Evolutionary conservation across 92 coral and sea anemone species (phyloP), one percentile per base, ranked within the genome.

Genomic region (Porites lobata): DNA sequence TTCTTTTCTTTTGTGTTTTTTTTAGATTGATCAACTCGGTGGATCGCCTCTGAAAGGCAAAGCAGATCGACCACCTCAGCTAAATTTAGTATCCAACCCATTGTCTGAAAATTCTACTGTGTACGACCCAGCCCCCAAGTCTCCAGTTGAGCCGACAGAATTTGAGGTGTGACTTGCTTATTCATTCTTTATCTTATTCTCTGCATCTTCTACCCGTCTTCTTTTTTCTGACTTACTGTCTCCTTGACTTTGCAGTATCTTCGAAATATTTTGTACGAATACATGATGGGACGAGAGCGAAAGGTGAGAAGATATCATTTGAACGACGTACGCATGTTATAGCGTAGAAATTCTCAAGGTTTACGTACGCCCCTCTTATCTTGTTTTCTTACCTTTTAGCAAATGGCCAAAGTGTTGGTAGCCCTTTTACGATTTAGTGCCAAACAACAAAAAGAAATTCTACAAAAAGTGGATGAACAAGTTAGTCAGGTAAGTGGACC

Each of bases 261-360:
- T 68, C 92, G 98, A 84, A 98, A 98, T 87, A 95, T 98, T 65
- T 80, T 98, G 79, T 98, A 92, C 83, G 97, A 98, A 83, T 98
- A 94, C 92, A 98, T 98, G 99, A 98, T 98, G 99, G 99, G 99
- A 26, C 90, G 91, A 47, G 98, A 98, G 65, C 80, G 93, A 75
- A 91, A 91, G 98, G 99, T 98, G 26, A 26, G 38, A 21, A 9
- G 6, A 2, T 4, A 6, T 6, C 4, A 4, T 38, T 38, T 38
- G 17, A 56, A 56, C 61, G 2, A 56, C 8, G 15, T 12, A 14
- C 13, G 11, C 4, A 20, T 77, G 9, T 22, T 15, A 17, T 43
- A 20, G 58, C 21, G 2, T 47, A 1, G 18, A 53, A 67, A 47
- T 63, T 9, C 32, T 56, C 54, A 54, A 24, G 9, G 19, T 76